A percentile compares a stretch with the other conserved stretches of the same genome.
These are phyloP conservation scores for Conus canariensis DNA, from an alignment of 2,888 invertebrate genomes.

Conservation along the genomic window DNA sequence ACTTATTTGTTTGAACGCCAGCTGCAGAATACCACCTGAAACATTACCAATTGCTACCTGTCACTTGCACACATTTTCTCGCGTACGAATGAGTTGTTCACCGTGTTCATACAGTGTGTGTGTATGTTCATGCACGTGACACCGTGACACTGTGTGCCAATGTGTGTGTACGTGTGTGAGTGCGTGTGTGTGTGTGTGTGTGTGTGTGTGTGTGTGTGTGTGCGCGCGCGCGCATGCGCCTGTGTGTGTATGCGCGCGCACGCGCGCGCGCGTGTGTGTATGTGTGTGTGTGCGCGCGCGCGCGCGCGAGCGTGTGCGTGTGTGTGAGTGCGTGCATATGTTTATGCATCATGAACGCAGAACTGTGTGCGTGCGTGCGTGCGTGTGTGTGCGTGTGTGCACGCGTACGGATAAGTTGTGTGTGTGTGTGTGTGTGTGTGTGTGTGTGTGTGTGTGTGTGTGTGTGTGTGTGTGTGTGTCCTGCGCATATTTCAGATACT, in stretches of 20 bases:
- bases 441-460: not conserved
- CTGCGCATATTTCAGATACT: too few species aligned
- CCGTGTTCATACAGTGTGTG: not conserved
- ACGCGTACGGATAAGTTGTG: not conserved
- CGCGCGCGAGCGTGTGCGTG: not conserved
- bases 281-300: slow-evolving; percentile 18
- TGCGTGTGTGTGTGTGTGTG: not conserved
- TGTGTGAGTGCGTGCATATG: not conserved
- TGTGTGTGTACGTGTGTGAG: not conserved
- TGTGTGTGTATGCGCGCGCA: not conserved
- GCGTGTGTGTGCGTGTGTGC: slow-evolving; percentile 14
- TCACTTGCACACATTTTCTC: not conserved
- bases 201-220: not conserved
- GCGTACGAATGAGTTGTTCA: not conserved
- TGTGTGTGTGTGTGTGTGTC: not conserved
- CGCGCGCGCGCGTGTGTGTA: not conserved
- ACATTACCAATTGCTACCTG: too few species aligned
- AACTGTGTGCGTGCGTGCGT: slow-evolving; percentile 7
- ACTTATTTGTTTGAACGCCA: too few species aligned
- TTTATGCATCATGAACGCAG: not conserved
- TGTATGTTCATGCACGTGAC: not conserved
- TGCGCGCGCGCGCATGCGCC: not conserved
- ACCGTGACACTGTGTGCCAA: not conserved
- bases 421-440: slow-evolving; percentile 18
- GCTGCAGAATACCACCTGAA: too few species aligned